phyloP scores from a whole-genome alignment of 2,797 vertebrate species.

The Lithobates sylvaticus region DNA sequence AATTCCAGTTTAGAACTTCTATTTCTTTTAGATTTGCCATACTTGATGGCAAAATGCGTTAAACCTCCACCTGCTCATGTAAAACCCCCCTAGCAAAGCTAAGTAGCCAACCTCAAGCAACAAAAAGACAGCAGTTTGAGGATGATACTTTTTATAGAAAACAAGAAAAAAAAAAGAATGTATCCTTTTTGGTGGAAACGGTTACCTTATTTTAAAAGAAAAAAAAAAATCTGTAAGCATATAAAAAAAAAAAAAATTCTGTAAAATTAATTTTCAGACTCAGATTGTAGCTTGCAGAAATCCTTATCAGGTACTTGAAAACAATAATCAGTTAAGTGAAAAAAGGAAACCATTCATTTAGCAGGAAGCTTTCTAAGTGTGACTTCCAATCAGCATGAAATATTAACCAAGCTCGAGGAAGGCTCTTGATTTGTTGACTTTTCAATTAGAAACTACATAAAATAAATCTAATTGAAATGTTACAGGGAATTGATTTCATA shows the following conservation, averaged over 20 bases:
- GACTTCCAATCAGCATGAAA: slow-evolving; percentile 31
- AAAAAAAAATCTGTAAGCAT: neutral
- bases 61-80: too few relatives aligned
- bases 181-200: neutral
- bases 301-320: neutral
- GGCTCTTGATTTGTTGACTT: slow-evolving; percentile 54
- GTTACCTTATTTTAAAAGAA: neutral
- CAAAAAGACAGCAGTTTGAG: too few relatives aligned
- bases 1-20: too few relatives aligned
- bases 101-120: too few relatives aligned
- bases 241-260: neutral
- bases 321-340: slow-evolving; percentile 34
- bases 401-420: slow-evolving; percentile 40
- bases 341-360: slow-evolving; percentile 17
- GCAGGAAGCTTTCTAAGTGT: slow-evolving; percentile 28
- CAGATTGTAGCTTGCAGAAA: neutral
- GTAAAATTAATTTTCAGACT: neutral
- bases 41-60: too few relatives aligned
- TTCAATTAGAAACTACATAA: slow-evolving; percentile 57
- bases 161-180: too few relatives aligned
- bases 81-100: too few relatives aligned
- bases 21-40: too few relatives aligned
- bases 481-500: slow-evolving; percentile 58
- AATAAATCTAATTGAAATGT: slow-evolving; percentile 62
- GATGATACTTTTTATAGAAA: too few relatives aligned